Base-by-base conservation (phyloP, 2,113 vertebrate genomes). In the Nibea coibor region DNA sequence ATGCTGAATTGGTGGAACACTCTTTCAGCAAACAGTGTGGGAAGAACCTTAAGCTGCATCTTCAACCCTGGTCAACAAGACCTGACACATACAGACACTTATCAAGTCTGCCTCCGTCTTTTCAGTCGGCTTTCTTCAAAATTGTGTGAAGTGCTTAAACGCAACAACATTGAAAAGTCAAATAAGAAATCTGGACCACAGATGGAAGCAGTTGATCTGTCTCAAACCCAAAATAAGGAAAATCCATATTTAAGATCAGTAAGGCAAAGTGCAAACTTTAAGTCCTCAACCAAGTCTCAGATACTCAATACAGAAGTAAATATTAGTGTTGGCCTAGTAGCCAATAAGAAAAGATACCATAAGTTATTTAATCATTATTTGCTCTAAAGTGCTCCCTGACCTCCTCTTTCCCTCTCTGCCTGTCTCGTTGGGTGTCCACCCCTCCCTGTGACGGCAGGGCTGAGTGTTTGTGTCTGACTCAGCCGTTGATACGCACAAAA, bases 381-480 rank as follows among this genome's bases (percentile, higher is more conserved):
- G 58, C 58, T 35, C 20, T 1, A 4, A 57, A 17, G 17, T 63
- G 59, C 43, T 68, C 11, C n/a, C 42, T 82, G 75, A 76, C 58
- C 57, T 66, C 4, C 2, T 65, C 51, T 59, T 39, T 39, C 8
- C 35, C 51, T 26, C 28, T 17, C 45, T n/a, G 20, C 2, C 35
- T 39, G 35, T 39, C 35, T 39, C 8, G 45, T 57, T 31, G 28
- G 20, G 50, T 62, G 50, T 72, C 48, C 11, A 31, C 24, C 68
- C 42, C 31, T 72, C 43, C 19, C 42, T 66, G 31, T 78, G 57
- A 89, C 24, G 22, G 48, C 47, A 61, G 63, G 43, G 50, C 62
- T 82, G 31, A 59, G 70, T 84, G 67, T 85, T 84, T 86, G 85
- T 81, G 82, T 90, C 66, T 94, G 92, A 93, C 65, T 93, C 92